Conservation (phyloP, 2,797 vertebrate genomes). For the Hypotaenidia philippensis region DNA sequence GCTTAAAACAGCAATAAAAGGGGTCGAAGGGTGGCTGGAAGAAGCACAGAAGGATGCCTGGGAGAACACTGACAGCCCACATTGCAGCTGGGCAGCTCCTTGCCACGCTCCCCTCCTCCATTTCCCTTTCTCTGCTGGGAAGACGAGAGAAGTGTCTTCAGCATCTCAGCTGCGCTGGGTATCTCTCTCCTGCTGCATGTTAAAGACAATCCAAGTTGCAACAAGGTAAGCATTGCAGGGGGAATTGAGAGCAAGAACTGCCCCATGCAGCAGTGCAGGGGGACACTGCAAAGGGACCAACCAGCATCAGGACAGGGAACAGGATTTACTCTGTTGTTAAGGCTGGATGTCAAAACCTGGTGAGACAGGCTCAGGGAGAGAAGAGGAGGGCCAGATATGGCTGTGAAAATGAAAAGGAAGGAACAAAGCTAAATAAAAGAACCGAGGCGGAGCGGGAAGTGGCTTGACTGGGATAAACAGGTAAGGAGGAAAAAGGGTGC, state of each 20-base stretch:
- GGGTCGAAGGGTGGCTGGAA: not conserved
- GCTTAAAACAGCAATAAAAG: not conserved
- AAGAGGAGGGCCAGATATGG: not conserved
- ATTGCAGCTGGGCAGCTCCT: not conserved
- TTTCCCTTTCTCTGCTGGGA: not conserved
- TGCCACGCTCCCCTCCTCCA: not conserved
- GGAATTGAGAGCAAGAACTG: not conserved
- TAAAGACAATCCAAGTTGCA: not conserved
- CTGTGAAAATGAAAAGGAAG: conserved; percentile 46
- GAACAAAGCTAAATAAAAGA: conserved; percentile 39
- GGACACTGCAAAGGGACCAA: not conserved
- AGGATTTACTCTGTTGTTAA: not conserved
- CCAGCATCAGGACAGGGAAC: not conserved
- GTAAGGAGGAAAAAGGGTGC: conserved; percentile 64
- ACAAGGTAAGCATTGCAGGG: rapidly evolving
- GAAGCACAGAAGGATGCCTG: not conserved
- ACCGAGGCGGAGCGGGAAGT: not conserved
- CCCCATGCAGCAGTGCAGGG: not conserved
- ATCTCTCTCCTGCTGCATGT: not conserved
- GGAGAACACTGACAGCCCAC: not conserved
- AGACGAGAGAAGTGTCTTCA: not conserved
- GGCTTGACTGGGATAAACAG: conserved; percentile 48
- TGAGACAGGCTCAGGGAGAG: not conserved
- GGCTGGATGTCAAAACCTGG: not conserved
- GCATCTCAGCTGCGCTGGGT: not conserved